Conservation (phyloP, 2,113 vertebrate genomes). For the Melanerpes aurifrons region DNA sequence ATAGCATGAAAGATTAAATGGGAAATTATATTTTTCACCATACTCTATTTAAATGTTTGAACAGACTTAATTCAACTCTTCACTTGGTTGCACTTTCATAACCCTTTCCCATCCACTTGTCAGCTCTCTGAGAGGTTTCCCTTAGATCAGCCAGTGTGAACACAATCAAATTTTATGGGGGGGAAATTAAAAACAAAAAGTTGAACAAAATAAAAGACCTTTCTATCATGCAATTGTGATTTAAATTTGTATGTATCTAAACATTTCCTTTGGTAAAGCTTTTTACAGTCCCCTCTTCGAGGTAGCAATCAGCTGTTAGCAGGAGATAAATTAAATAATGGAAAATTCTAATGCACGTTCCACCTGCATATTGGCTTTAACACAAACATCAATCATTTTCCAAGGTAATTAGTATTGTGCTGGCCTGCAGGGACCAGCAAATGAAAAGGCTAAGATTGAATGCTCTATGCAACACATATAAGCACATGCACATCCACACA, state of each 20-base stretch:
- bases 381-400: slow-evolving; percentile 67
- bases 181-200: slow-evolving; percentile 18
- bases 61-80: neutral
- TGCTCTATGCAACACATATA: slow-evolving; percentile 6
- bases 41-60: slow-evolving; percentile 12
- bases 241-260: slow-evolving; percentile 59
- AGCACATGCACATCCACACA: neutral
- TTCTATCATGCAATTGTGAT: slow-evolving; percentile 46
- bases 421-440: slow-evolving; percentile 35
- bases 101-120: neutral
- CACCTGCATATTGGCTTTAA: slow-evolving; percentile 54
- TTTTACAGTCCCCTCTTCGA: slow-evolving; percentile 26
- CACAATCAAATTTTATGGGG: neutral
- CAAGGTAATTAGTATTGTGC: slow-evolving; percentile 59
- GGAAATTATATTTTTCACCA: neutral
- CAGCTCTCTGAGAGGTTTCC: slow-evolving; percentile 15
- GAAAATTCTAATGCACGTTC: slow-evolving; percentile 52
- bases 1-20: neutral
- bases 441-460: slow-evolving; percentile 60
- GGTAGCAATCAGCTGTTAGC: slow-evolving; percentile 52
- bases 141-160: neutral
- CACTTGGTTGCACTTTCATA: neutral
- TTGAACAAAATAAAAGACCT: slow-evolving; percentile 36
- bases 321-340: slow-evolving; percentile 70
- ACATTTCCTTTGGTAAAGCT: slow-evolving; percentile 53